phyloP scores from a whole-genome alignment of 1,140 invertebrate species.

The Apis laboriosa region DNA sequence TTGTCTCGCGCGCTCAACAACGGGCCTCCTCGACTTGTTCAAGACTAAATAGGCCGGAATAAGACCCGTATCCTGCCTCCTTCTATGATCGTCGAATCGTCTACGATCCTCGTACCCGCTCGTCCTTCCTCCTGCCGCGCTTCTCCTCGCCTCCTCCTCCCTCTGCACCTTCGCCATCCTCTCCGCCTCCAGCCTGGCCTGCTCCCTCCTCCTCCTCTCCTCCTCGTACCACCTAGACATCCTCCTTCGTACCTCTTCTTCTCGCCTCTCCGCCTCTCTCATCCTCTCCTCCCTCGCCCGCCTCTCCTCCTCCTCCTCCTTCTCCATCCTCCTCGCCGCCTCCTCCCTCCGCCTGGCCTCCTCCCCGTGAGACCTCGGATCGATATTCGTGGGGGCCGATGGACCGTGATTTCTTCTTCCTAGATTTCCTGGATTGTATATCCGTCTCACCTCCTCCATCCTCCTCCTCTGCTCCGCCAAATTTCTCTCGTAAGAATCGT shows the following conservation, averaged over 20 bases:
- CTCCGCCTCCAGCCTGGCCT: constrained; percentile 37
- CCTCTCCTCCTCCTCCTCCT: constrained; percentile 16
- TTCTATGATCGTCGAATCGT: constrained; percentile 35
- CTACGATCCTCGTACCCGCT: constrained; percentile 19
- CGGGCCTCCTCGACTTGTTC: constrained; percentile 30
- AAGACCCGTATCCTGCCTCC: constrained; percentile 48
- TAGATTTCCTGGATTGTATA: constrained; percentile 1
- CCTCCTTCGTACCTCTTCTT: constrained; percentile 49
- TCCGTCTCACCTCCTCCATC: constrained; percentile 46
- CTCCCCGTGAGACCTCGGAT: constrained; percentile 32
- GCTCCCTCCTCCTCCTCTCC: constrained; percentile 55
- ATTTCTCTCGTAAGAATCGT: neutral
- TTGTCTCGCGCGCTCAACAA: constrained; percentile 28
- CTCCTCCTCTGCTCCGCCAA: constrained; percentile 38
- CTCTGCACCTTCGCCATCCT: constrained; percentile 40
- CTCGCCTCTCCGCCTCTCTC: constrained; percentile 53
- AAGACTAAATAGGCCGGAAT: constrained; percentile 45
- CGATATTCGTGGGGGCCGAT: constrained; percentile 57
- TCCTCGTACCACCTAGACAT: constrained; percentile 63
- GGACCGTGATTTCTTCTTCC: constrained; percentile 60
- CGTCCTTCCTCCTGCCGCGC: neutral
- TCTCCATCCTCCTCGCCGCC: constrained; percentile 12
- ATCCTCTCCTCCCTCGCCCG: constrained; percentile 23
- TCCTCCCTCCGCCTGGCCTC: constrained; percentile 40
- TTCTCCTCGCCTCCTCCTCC: constrained; percentile 32